Percentiles rank a stretch among this genome's conserved stretches.
Conservation (phyloP, 1,140 invertebrate genomes). For the Apocrypta bakeri region DNA sequence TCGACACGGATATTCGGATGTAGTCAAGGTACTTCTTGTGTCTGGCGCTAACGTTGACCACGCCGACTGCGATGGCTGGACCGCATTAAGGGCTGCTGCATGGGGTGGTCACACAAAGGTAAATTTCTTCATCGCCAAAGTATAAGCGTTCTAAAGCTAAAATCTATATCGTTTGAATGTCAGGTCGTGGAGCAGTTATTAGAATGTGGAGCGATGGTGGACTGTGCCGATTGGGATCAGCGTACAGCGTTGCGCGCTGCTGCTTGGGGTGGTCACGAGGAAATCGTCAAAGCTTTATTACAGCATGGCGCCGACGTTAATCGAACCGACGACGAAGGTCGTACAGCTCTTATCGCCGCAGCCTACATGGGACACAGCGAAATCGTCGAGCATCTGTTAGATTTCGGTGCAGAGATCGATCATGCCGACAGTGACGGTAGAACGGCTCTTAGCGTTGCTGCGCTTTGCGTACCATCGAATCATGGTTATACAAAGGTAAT, state of each 20-base stretch:
- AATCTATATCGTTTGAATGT: slow-evolving; percentile 43
- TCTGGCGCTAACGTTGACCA: slow-evolving; percentile 87
- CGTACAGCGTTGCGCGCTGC: slow-evolving; percentile 86
- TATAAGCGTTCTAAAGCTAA: background rate
- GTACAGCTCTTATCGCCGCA: slow-evolving; percentile 92
- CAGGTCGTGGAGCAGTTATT: slow-evolving; percentile 90
- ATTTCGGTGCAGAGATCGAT: slow-evolving; percentile 90
- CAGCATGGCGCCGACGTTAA: slow-evolving; percentile 84
- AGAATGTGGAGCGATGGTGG: slow-evolving; percentile 85
- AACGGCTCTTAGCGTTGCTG: slow-evolving; percentile 93
- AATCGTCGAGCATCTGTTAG: slow-evolving; percentile 89
- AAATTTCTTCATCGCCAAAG: no score
- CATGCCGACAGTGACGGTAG: slow-evolving; percentile 92
- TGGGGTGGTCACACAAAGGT: slow-evolving; percentile 95
- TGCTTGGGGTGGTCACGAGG: slow-evolving; percentile 89
- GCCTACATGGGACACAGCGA: slow-evolving; percentile 95
- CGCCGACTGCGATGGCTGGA: slow-evolving; percentile 92
- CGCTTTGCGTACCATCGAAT: slow-evolving; percentile 91
- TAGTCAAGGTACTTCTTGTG: slow-evolving; percentile 82
- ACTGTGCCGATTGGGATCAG: slow-evolving; percentile 85
- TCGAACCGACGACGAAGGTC: slow-evolving; percentile 88
- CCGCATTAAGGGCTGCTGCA: slow-evolving; percentile 89
- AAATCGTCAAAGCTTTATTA: slow-evolving; percentile 85
- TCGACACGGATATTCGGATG: slow-evolving; percentile 84
- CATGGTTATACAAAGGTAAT: slow-evolving; percentile 82